Evolutionary conservation across 2,797 vertebrate genomes (phyloP), one percentile per base, ranked within the genome.

Genomic region (Anguilla obscura): DNA sequence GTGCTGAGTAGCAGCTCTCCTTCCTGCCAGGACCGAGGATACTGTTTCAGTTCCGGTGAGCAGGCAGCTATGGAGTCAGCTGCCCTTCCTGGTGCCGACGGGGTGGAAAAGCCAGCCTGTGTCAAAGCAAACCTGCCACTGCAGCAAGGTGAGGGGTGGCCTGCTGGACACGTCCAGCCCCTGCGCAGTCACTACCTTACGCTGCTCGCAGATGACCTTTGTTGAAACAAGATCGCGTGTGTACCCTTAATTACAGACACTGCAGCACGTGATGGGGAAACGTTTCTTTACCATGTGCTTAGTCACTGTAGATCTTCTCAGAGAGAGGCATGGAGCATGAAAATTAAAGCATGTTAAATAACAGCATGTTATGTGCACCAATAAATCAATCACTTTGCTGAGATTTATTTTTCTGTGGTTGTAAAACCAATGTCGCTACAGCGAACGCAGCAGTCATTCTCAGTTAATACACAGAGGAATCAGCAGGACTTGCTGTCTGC

Each of bases 1-100:
- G 83, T 36, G 54, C 83, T 85, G 83, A 85, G 54, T 58, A 14
- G n/a, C 24, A 60, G 50, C 58, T 58, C 50, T 85, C 16, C 83
- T 85, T 85, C 83, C 83, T 85, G 83, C 50, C 50, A 36, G 83
- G 83, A 1, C 83, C 14, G 52, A 21, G 54, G 83, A 33, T 85
- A 56, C 83, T 18, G 83, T 50, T 85, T 82, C 83, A 85, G 83
- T 54, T 33, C 83, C 54, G 10, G 83, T 85, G 54, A 85, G 54
- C 83, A 8, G 83, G 83, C 83, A 33, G 82, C 48, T 6, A 21
- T 21, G 16, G n/a, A 18, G 27, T 33, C 50, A 36, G 83, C 83
- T 85, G 8, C 45, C 80, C 80, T 84, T 84, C 80, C 80, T 52
- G 21, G 27, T 24, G 18, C 50, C 36, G 21, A 10, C 21, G 1